phyloP scores from a whole-genome alignment of 2,888 invertebrate genomes.

The Meloe dianella region DNA sequence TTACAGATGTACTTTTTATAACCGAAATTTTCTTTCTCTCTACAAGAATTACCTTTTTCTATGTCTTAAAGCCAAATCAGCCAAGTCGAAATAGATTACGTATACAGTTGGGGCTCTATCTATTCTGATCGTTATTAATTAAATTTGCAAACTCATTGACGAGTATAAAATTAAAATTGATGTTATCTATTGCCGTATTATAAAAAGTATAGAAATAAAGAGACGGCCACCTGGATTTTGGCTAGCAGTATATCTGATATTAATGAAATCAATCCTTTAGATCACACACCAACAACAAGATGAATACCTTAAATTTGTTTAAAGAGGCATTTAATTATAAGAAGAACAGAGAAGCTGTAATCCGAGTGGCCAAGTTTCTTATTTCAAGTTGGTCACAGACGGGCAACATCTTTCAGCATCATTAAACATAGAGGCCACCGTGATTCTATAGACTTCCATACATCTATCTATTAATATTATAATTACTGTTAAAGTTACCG shows the following conservation, averaged over 20 bases:
- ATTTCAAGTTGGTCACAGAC: not conserved
- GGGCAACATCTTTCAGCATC: conserved; percentile 7
- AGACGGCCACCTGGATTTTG: conserved; percentile 11
- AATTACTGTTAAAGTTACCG: no score
- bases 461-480: not conserved
- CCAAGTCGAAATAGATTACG: not conserved
- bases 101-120: not conserved
- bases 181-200: not conserved
- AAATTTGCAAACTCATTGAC: not conserved
- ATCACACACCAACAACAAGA: not conserved
- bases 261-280: conserved; percentile 10
- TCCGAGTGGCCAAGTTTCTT: not conserved
- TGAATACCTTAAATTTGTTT: conserved; percentile 6
- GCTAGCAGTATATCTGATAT: not conserved
- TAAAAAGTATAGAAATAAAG: not conserved
- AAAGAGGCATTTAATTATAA: conserved; percentile 11
- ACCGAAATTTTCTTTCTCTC: no score
- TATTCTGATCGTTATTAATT: not conserved
- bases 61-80: no score
- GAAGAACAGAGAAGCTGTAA: conserved; percentile 4
- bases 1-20: no score
- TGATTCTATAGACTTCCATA: not conserved
- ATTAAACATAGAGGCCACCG: conserved; percentile 11
- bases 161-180: not conserved
- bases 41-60: no score